phyloP scores from a whole-genome alignment of 2,888 invertebrate species.

The Alloplasta piceator region DNA sequence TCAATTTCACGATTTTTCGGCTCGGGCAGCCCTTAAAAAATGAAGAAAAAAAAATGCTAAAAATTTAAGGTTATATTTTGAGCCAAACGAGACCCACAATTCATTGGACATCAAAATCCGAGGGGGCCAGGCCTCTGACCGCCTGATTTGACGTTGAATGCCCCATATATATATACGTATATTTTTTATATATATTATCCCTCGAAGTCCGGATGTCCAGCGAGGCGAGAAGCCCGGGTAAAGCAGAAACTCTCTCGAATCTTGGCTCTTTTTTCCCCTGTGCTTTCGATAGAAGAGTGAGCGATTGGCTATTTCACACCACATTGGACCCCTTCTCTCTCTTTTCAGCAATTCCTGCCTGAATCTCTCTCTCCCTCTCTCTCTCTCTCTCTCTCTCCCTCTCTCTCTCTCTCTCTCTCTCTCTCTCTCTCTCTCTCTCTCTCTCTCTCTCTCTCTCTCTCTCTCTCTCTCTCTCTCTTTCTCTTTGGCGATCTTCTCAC shows the following conservation, averaged over 20 bases:
- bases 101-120: no score
- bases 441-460: background rate
- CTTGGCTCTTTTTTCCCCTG: conserved; percentile 22
- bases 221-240: conserved; percentile 62
- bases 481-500: conserved; percentile 30
- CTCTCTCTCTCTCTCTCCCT: conserved; percentile 18
- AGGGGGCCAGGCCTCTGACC: no score
- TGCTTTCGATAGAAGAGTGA: conserved; percentile 59
- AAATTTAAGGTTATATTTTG: no score
- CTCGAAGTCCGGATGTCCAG: conserved; percentile 62
- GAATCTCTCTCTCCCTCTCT: conserved; percentile 5
- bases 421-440: background rate
- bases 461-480: background rate
- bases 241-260: conserved; percentile 31
- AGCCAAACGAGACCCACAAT: no score
- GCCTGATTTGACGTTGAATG: no score
- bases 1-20: no score
- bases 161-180: conserved; percentile 7
- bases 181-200: background rate
- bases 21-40: no score
- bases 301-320: conserved; percentile 78
- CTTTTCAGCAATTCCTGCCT: conserved; percentile 17
- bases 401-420: conserved; percentile 55
- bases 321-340: conserved; percentile 72
- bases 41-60: no score